Percentiles rank a stretch among this genome's conserved stretches.
These are phyloP conservation scores for Dynastes maya DNA, from an alignment of 2,888 invertebrate species.

Conservation along the genomic window DNA sequence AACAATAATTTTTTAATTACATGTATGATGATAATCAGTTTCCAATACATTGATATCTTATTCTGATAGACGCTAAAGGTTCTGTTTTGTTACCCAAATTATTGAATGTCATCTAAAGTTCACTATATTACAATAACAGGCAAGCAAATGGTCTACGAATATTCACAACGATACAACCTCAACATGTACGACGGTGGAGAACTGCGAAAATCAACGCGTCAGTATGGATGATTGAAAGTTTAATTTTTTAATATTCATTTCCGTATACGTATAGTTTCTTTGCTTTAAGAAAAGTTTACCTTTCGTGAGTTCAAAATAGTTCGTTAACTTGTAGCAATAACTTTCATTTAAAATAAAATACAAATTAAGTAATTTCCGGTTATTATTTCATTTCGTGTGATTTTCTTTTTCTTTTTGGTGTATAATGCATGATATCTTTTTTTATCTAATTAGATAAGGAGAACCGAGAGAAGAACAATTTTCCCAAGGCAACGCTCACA, in stretches of 20 bases:
- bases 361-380: not conserved
- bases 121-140: conserved; percentile 68
- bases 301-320: conserved; percentile 44
- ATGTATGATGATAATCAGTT: not conserved
- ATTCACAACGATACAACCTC: conserved; percentile 82
- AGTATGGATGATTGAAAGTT: conserved; percentile 84
- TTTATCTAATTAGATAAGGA: conserved; percentile 65
- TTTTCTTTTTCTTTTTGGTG: conserved; percentile 42
- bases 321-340: conserved; percentile 11
- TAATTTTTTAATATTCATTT: conserved; percentile 60
- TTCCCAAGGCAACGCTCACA: conserved; percentile 66
- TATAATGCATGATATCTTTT: conserved; percentile 61
- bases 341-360: not conserved
- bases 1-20: not conserved
- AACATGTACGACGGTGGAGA: conserved; percentile 85
- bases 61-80: not conserved
- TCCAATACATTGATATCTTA: not conserved
- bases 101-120: not conserved
- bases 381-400: conserved; percentile 22
- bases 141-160: conserved; percentile 82
- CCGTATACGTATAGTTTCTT: conserved; percentile 50
- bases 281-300: conserved; percentile 33
- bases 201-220: conserved; percentile 83
- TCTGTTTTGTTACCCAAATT: conserved; percentile 19
- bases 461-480: conserved; percentile 67